Base-by-base conservation (phyloP, 2,113 vertebrate species). In the Syngnathoides biaculeatus region DNA sequence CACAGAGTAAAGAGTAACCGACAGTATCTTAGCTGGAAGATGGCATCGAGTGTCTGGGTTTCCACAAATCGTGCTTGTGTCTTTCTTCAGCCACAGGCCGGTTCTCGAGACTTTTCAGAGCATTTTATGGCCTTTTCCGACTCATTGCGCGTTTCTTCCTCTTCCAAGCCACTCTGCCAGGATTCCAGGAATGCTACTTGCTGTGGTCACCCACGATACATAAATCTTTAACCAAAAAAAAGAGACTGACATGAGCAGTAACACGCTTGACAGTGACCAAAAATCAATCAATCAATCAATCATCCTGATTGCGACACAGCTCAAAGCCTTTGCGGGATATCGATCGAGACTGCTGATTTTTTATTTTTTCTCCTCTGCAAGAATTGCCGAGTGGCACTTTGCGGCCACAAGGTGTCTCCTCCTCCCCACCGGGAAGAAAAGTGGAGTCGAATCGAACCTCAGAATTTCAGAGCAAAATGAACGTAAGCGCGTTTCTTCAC, bases 351-450 rank as follows among this genome's bases (percentile, higher is more conserved):
- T 78, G 62, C 77, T 83, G 63, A 80, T 68, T 72, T 74, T n/a
- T n/a, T n/a, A n/a, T n/a, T n/a, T n/a, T n/a, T n/a, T 66, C 68
- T 78, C 71, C 64, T 68, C 9, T 8, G n/a, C 60, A 15, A 57
- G 69, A 50, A 75, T 59, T 75, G 79, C 75, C 79, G 82, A 88
- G 78, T 73, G 83, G 81, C 72, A 75, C 83, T 86, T 71, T 75
- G 39, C 20, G 30, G 71, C 88, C 87, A 88, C 87, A 80, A 86
- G 86, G 86, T 84, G 86, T 83, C 87, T 79, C 81, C 72, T 59
- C 73, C 74, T 56, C 13, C 40, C 53, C 12, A 4, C 15, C 68
- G 69, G 74, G 78, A 77, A 65, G 39, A 8, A 62, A 62, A 10
- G 22, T 2, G 20, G 4, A 9, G 8, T 22, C 7, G 10, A 2